phyloP scores from a whole-genome alignment of 1,140 invertebrate species.

The Hirudo medicinalis region DNA sequence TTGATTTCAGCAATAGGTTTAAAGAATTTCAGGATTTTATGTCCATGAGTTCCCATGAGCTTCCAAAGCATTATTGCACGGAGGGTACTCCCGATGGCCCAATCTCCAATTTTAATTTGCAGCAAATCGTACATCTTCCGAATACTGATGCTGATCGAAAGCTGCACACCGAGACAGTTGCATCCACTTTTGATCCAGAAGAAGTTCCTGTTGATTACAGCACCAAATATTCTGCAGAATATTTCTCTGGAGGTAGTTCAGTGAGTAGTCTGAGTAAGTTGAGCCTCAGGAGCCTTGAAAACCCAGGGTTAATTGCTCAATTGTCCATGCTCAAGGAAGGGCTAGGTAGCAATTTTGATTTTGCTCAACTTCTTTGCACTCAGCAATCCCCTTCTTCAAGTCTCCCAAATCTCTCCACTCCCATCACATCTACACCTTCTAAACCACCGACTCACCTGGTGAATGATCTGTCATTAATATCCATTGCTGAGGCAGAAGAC shows the following conservation, averaged over 20 bases:
- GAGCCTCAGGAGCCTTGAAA: slow-evolving; percentile 32
- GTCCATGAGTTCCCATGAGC: slow-evolving; percentile 21
- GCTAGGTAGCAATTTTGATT: slow-evolving; percentile 35
- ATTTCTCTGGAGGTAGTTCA: slow-evolving; percentile 67
- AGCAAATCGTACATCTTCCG: too few species aligned
- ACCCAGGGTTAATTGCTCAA: background rate
- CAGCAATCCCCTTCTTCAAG: background rate
- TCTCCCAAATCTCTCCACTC: background rate
- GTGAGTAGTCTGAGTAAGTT: slow-evolving; percentile 55
- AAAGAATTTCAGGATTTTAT: background rate
- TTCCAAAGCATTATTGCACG: slow-evolving; percentile 52
- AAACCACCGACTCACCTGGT: background rate
- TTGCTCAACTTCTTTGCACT: slow-evolving; percentile 24
- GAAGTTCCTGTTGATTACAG: slow-evolving; percentile 47
- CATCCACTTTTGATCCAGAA: slow-evolving; percentile 3
- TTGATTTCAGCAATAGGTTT: background rate
- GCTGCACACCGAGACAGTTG: background rate
- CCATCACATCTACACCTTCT: background rate
- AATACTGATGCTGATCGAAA: too few species aligned
- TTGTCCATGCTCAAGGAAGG: slow-evolving; percentile 37
- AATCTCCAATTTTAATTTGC: too few species aligned
- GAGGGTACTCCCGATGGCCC: slow-evolving; percentile 66
- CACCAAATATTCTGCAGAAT: slow-evolving; percentile 65
- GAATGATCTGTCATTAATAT: background rate
- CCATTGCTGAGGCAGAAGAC: background rate